Evolutionary conservation across 2,113 vertebrate genomes (phyloP).

Genomic region (Beaufortia kweichowensis): DNA sequence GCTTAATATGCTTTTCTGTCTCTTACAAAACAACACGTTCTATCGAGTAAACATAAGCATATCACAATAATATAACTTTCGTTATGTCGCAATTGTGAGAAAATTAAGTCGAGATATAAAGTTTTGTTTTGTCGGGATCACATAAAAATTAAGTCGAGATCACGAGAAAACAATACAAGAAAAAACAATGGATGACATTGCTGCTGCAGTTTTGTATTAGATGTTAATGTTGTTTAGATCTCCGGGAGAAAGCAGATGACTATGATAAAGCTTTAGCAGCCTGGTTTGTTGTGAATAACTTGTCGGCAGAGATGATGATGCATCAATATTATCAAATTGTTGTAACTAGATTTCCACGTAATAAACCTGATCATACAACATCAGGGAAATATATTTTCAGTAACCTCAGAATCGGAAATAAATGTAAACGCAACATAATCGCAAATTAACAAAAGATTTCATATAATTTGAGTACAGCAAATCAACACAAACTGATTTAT

Average conservation of each 20-base stretch:
- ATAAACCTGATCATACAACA: not conserved
- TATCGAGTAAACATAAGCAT: too few relatives aligned
- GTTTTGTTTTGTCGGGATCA: too few relatives aligned
- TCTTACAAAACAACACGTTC: too few relatives aligned
- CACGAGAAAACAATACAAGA: too few relatives aligned
- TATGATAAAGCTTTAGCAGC: not conserved
- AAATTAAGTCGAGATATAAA: too few relatives aligned
- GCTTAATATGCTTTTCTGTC: too few relatives aligned
- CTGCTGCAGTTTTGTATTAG: too few relatives aligned
- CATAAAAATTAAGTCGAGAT: too few relatives aligned
- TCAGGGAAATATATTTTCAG: not conserved
- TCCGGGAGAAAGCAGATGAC: conserved; percentile 7
- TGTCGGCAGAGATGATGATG: conserved; percentile 12
- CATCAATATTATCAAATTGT: not conserved
- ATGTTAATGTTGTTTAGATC: not conserved
- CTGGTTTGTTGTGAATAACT: conserved; percentile 4
- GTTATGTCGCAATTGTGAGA: too few relatives aligned
- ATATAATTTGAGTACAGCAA: too few relatives aligned
- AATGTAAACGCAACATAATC: not conserved
- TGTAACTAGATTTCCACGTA: not conserved
- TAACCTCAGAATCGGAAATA: not conserved
- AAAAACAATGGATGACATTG: too few relatives aligned
- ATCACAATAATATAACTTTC: too few relatives aligned
- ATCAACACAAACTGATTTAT: not conserved
- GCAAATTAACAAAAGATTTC: not conserved